Percentiles rank a stretch among this genome's conserved stretches.
phyloP scores from a whole-genome alignment of 2,113 vertebrate genomes.

The Laticauda colubrina region DNA sequence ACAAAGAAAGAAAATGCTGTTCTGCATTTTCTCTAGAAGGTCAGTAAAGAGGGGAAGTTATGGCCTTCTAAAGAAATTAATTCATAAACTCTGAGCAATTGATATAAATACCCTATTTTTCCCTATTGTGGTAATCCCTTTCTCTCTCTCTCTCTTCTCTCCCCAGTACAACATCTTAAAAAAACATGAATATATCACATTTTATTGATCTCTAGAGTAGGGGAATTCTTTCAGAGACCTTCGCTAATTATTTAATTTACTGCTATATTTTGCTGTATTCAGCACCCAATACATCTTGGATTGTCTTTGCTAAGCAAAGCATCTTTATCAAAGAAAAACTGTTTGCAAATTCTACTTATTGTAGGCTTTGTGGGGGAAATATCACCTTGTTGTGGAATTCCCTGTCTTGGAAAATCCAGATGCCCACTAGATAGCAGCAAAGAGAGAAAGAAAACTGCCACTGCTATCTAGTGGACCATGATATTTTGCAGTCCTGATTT shows the following conservation, averaged over 20 bases:
- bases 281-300: neutral
- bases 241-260: neutral
- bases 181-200: neutral
- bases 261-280: neutral
- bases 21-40: neutral
- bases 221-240: neutral
- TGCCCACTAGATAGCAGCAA: neutral
- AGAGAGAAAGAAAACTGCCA: neutral
- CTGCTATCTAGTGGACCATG: neutral
- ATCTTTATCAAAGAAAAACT: neutral
- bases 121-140: neutral
- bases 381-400: neutral
- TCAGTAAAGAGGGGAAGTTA: neutral
- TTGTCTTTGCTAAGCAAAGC: neutral
- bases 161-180: neutral
- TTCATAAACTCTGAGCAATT: neutral
- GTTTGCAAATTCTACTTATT: neutral
- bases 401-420: neutral
- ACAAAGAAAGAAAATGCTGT: neutral
- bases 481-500: neutral
- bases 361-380: neutral
- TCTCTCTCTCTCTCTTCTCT: neutral
- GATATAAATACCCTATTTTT: neutral
- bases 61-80: neutral
- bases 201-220: neutral